phyloP scores from a whole-genome alignment of 1,140 invertebrate genomes.

The Neuroterus valhalla region DNA sequence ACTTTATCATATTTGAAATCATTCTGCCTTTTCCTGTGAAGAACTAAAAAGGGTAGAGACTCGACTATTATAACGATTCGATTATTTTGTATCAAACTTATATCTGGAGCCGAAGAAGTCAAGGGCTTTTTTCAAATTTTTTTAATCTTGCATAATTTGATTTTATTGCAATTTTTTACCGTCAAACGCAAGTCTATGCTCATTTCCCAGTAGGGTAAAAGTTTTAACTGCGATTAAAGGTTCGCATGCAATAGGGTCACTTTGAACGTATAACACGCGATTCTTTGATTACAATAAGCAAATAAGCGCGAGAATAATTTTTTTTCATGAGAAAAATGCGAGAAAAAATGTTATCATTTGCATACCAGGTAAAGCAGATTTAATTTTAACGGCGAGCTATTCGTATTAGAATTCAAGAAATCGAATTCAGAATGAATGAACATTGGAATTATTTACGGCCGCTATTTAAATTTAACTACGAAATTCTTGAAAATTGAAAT shows the following conservation, averaged over 20 bases:
- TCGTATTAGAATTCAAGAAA: slow-evolving; percentile 49
- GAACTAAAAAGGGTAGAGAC: background rate
- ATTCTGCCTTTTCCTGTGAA: background rate
- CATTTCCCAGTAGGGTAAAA: background rate
- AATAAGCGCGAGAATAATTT: background rate
- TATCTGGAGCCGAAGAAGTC: background rate
- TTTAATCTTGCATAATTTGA: background rate
- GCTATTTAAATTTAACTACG: no score
- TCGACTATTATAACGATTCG: no score
- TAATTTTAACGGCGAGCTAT: background rate
- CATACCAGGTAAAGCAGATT: background rate
- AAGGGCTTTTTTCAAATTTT: slow-evolving; percentile 60
- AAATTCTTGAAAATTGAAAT: no score
- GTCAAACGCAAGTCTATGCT: slow-evolving; percentile 2
- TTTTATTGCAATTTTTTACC: background rate
- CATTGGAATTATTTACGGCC: no score
- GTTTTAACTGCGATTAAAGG: background rate
- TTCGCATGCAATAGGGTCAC: slow-evolving; percentile 12
- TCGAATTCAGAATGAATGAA: slow-evolving; percentile 57
- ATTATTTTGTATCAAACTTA: no score
- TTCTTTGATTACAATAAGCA: slow-evolving; percentile 24
- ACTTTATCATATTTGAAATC: no score
- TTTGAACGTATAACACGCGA: slow-evolving; percentile 1
- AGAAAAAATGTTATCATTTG: slow-evolving; percentile 4
- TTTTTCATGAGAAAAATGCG: slow-evolving; percentile 7